Base-by-base conservation (phyloP, 2,888 invertebrate genomes). In the Drosophila rellima region DNA sequence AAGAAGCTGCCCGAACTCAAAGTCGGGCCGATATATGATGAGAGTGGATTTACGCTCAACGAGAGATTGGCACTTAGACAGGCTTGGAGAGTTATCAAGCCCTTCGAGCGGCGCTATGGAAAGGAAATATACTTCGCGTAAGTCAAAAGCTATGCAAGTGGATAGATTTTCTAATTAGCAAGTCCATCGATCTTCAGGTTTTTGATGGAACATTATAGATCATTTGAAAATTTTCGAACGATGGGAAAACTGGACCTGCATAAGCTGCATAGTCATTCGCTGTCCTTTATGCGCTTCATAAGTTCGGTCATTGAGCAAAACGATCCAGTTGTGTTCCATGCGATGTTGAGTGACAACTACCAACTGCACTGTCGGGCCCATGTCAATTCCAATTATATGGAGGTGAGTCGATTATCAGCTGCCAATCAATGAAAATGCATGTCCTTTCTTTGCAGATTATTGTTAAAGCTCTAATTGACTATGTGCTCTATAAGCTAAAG, bases 1-100 rank as follows among this genome's bases (percentile, higher is more conserved):
- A 74, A 78, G 23, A 45, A 56, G 91, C 93, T 88, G 94, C 70
- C 78, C 2, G 44, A 35, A 8, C 26, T 89, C 0, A 13, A 4
- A 5, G 57, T 70, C 5, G 76, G 77, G 5, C 74, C 73, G 0
- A 4, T 75, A 2, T 50, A 65, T 2, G 82, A 86, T 54, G 84
- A 88, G 8, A 56, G 50, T 2, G 90, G 88, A 1, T 88, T 90
- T 47, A 83, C 87, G 0, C 62, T 70, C 0, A 60, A 59, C 26
- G 91, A 90, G 35, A 74, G 78, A 62, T 47, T 78, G 17, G 80
- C 90, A 0, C 44, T 91, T 0, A 45, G 63, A 11, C 79, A 78
- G 59, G 91, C 85, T 0, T 90, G 90, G 90, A 54, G 47, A 6
- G 10, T 81, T 0, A 72, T 90, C 6, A 68, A 65, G 4, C 73